These are phyloP conservation scores for Sialia sialis DNA, from an alignment of 2,113 vertebrate genomes.

Conservation along the genomic window DNA sequence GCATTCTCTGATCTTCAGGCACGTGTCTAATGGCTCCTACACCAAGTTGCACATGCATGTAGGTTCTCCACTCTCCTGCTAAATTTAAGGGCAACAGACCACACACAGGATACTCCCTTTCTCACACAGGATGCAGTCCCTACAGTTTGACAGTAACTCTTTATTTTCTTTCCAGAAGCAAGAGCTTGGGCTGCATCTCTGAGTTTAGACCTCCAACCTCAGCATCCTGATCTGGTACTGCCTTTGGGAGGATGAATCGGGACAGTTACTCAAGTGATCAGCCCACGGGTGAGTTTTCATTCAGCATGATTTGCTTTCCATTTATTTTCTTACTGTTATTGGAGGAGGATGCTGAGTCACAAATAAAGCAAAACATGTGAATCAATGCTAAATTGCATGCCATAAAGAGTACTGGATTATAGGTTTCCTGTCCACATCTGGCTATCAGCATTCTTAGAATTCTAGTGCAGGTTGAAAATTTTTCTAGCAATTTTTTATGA, in stretches of 20 bases:
- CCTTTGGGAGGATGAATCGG: constrained; percentile 28
- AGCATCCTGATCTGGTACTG: neutral
- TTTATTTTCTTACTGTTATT: neutral
- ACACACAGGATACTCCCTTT: neutral
- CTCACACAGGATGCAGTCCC: neutral
- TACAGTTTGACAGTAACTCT: neutral
- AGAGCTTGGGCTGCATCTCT: neutral
- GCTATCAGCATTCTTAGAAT: neutral
- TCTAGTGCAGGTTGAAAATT: neutral
- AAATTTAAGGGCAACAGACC: neutral
- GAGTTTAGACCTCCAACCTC: neutral
- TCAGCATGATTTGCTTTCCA: neutral
- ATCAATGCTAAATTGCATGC: neutral
- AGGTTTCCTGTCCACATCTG: neutral
- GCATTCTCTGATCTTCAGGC: neutral
- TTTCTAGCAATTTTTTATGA: neutral
- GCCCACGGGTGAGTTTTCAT: constrained; percentile 19
- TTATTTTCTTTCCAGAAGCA: neutral
- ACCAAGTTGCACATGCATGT: too few relatives aligned
- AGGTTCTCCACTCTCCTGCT: neutral
- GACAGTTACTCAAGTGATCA: neutral
- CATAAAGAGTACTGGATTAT: neutral
- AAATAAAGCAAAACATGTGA: neutral
- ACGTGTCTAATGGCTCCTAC: accelerated
- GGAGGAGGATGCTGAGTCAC: neutral